These are phyloP conservation scores for Petromus typicus DNA, from an alignment of 2,113 vertebrate species.

Conservation along the genomic window DNA sequence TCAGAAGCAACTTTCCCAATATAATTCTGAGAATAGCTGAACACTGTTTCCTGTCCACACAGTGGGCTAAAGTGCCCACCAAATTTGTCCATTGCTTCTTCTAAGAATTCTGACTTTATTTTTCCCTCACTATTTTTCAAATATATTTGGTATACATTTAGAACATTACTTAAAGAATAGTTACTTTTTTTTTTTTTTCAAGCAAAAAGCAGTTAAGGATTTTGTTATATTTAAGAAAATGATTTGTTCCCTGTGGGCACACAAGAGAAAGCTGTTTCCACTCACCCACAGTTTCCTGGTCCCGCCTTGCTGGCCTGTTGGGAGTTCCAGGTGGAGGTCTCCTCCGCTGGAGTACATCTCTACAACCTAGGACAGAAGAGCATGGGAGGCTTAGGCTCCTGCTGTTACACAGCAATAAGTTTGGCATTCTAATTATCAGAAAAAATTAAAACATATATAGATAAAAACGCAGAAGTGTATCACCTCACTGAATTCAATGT, in stretches of 20 bases:
- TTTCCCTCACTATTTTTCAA: constrained; percentile 20
- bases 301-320: constrained; percentile 97
- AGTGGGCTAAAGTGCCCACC: background rate
- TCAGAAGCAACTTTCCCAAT: constrained; percentile 36
- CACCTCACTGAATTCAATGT: background rate
- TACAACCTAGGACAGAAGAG: constrained; percentile 90
- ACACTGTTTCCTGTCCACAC: constrained; percentile 10
- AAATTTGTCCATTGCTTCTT: constrained; percentile 3
- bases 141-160: background rate
- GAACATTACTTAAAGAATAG: background rate
- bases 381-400: background rate
- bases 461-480: background rate
- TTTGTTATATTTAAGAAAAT: background rate
- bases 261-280: background rate
- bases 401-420: background rate
- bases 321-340: constrained; percentile 98
- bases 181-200: background rate
- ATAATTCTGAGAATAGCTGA: background rate
- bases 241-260: background rate
- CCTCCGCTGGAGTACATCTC: constrained; percentile 99
- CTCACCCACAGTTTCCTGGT: constrained; percentile 96
- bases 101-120: background rate
- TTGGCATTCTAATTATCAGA: background rate
- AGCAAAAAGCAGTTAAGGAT: background rate
- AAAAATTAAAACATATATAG: background rate